Base-by-base conservation (phyloP, 1,140 invertebrate genomes). In the Microplitis mediator region DNA sequence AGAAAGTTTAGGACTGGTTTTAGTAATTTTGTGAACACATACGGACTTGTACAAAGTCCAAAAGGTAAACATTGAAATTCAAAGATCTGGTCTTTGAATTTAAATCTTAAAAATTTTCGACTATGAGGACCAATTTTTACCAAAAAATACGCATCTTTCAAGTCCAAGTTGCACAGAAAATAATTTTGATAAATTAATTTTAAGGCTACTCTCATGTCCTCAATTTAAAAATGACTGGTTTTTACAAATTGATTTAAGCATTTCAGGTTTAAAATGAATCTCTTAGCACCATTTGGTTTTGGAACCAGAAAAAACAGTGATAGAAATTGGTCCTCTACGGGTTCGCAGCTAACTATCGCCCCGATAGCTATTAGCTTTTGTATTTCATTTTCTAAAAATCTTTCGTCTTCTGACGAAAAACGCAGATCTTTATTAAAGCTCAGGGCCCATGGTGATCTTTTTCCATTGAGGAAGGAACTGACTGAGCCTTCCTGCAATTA, bases 21-120 rank as follows among this genome's bases (percentile, higher is more conserved):
- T 6, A 70, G 16, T 31, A 70, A 14, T 31, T 70, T 70, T 0
- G 69, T 62, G 50, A 70, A 70, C n/a, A 35, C n/a, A 62, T 51
- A 51, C 0, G 69, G 58, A 4, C n/a, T 45, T 13, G 58, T 51
- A 34, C 23, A 45, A 4, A 70, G 16, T 16, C 69, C 69, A 51
- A 70, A 70, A 0, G 60, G 69, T 34, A 70, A 51, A 51, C 58
- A 51, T 3, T n/a, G 50, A 32, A 70, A 70, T 31, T 70, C 36
- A 16, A 36, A 63, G 13, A 63, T 13, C 8, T 63, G 11, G 3
- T 32, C 35, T 14, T 63, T 63, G 16, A 36, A 63, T 39, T 36
- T 4, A 63, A 63, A 63, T 9, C 61, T 13, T 39, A 63, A 32
- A 67, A 34, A 67, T 54, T 67, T 54, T n/a, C 23, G 2, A 67